Base-by-base conservation (phyloP, 2,888 invertebrate genomes). In the Tuberolachnus salignus region DNA sequence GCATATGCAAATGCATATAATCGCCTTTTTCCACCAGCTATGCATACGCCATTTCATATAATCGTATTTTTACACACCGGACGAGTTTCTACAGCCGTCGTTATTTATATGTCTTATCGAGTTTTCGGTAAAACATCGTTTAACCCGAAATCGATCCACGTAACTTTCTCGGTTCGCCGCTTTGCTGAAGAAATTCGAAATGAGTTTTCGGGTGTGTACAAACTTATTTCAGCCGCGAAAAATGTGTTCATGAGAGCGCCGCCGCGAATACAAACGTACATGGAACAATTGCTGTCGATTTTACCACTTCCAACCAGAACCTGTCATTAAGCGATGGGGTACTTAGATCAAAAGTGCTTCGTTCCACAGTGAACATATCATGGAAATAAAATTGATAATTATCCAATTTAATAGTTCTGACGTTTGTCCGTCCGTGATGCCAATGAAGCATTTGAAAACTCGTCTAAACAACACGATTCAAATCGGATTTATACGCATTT, bases 31-130 rank as follows among this genome's bases (percentile, higher is more conserved):
- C 21, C 16, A 34, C 21, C 59, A n/a, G 1, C 34, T 61, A 61
- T 61, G 34, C 26, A 34, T 61, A 61, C 34, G 26, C 34, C 34
- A 34, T 61, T 34, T 19, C 11, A 44, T 19, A 19, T 44, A 63
- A 63, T 44, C 0, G 44, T 19, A 44, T 44, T 8, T 63, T 21
- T 63, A 63, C 21, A 44, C 42, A 63, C 6, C 19, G 0, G 63
- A 63, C 8, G n/a, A 63, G 63, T 63, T 44, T 44, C 42, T 63
- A 44, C 61, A n/a, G 23, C 44, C 1, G 11, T 26, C 46, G 49
- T 66, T 66, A 49, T 66, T 49, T 66, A 49, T 66, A 66, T 66
- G 26, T 49, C 49, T 66, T 49, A 66, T 66, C 46, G 16, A 66
- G 4, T 10, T 10, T 10, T 67, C 67, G 51, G 51, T 67, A 67